Evolutionary conservation across 2,113 vertebrate genomes (phyloP).

Genomic region (Dasyprocta punctata): DNA sequence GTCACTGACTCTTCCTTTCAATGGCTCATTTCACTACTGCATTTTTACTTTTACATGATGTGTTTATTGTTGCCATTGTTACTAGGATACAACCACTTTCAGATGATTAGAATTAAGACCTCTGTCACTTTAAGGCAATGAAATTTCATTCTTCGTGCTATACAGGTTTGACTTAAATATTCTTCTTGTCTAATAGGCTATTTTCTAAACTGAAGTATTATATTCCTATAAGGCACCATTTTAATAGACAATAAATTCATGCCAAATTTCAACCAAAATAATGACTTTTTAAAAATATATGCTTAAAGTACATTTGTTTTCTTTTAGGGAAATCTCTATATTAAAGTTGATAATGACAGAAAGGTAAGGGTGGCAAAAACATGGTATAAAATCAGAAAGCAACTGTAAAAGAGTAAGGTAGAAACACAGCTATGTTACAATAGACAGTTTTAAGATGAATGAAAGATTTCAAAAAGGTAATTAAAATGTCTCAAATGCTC

Average conservation of each 20-base stretch:
- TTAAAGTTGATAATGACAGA: slow-evolving; percentile 4
- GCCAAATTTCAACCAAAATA: slow-evolving; percentile 8
- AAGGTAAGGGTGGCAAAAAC: slow-evolving; percentile 1
- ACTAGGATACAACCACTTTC: slow-evolving; percentile 74
- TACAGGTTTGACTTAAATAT: not conserved
- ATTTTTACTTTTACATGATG: slow-evolving; percentile 75
- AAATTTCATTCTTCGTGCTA: not conserved
- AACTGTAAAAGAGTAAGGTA: not conserved
- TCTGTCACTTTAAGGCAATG: slow-evolving; percentile 50
- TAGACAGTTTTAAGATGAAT: not conserved
- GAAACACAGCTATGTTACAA: slow-evolving; percentile 1
- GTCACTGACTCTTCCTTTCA: slow-evolving; percentile 72
- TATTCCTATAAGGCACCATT: not conserved
- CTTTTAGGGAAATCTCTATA: not conserved
- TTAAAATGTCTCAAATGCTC: not conserved
- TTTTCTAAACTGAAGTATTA: slow-evolving; percentile 20
- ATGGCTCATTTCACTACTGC: slow-evolving; percentile 79
- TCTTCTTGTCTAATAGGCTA: not conserved
- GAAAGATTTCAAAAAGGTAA: not conserved
- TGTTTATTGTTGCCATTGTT: slow-evolving; percentile 80
- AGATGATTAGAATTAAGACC: slow-evolving; percentile 67
- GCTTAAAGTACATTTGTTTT: slow-evolving; percentile 5
- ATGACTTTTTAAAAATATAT: not conserved
- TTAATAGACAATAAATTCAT: not conserved
- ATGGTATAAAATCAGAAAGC: not conserved